Conservation (phyloP, 2,888 invertebrate species). For the Pollenia griseotomentosa region DNA sequence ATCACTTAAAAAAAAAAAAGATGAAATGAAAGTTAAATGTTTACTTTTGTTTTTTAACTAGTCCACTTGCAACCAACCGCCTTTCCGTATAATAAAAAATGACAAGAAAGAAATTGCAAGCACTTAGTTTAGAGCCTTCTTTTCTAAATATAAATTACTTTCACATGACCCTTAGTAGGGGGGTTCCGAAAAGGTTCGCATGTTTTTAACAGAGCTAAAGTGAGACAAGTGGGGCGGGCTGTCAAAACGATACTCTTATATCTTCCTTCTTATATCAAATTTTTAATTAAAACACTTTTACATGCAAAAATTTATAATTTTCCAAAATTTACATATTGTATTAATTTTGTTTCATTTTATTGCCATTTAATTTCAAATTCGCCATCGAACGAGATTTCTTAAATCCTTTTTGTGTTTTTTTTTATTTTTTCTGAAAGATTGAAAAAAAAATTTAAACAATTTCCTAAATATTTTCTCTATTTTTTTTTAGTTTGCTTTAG, state of each 20-base stretch:
- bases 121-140: background rate
- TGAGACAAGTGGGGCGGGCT: background rate
- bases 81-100: constrained; percentile 17
- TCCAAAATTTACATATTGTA: no score
- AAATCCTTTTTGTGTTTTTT: background rate
- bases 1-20: constrained; percentile 31
- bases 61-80: constrained; percentile 11
- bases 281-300: no score
- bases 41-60: constrained; percentile 40
- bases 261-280: no score
- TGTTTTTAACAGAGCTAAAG: no score
- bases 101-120: background rate
- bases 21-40: constrained; percentile 68
- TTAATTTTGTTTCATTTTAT: no score
- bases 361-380: no score
- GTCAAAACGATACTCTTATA: no score
- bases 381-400: no score
- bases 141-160: constrained; percentile 14
- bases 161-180: constrained; percentile 24
- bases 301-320: no score
- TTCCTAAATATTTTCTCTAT: background rate
- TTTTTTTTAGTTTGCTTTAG: constrained; percentile 81
- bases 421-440: background rate
- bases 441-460: background rate
- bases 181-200: no score